Evolutionary conservation across 2,113 vertebrate species (phyloP).

Genomic region (Genyomyrus donnyi): DNA sequence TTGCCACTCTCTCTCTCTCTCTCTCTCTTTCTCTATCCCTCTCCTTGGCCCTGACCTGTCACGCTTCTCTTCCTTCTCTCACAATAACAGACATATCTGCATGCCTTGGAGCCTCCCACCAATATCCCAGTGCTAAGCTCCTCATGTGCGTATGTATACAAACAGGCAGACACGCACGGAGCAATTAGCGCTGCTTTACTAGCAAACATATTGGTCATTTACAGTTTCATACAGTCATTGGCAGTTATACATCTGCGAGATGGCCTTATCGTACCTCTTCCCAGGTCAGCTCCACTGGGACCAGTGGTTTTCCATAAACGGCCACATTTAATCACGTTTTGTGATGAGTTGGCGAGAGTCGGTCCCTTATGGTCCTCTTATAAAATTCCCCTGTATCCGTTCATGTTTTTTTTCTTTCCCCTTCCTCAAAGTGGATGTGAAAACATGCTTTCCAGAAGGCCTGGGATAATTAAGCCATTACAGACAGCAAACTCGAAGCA

Average conservation of each 20-base stretch:
- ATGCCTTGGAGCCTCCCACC: background rate
- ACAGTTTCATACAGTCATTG: background rate
- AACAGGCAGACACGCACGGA: background rate
- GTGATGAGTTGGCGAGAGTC: background rate
- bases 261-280: background rate
- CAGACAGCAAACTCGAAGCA: background rate
- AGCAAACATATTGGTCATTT: background rate
- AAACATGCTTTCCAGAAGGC: background rate
- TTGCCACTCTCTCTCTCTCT: background rate
- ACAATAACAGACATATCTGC: background rate
- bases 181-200: background rate
- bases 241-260: background rate
- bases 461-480: conserved; percentile 13
- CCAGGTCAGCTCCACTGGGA: background rate
- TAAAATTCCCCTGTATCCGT: background rate
- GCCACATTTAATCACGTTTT: conserved; percentile 14
- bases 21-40: background rate
- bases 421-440: conserved; percentile 14
- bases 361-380: background rate
- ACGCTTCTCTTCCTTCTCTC: background rate
- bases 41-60: background rate
- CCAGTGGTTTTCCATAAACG: background rate
- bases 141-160: background rate
- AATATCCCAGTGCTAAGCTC: background rate
- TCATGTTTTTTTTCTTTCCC: background rate